Base-by-base conservation (phyloP, 2,797 vertebrate genomes). In the Psittacula derbiana region DNA sequence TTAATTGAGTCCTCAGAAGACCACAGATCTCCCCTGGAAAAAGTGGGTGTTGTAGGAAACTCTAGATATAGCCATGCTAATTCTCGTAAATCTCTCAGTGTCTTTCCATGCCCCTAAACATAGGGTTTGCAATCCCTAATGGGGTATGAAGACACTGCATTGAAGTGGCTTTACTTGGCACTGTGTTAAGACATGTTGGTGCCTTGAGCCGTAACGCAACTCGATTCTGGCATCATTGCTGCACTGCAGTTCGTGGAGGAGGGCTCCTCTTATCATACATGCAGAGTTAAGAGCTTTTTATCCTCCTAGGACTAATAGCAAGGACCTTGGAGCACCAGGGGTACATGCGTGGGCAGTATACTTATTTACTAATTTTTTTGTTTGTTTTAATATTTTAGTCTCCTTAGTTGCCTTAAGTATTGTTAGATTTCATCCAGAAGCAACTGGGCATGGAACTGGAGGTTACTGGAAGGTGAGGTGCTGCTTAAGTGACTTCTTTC, bases 141-240 rank as follows among this genome's bases (percentile, higher is more conserved):
- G 76, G 76, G 65, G 4, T 69, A 62, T 79, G 87, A 83, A 58
- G 61, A 38, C 70, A 71, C 43, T 2, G 6, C 66, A 43, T 50
- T 93, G 72, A 89, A 92, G 84, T 96, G 91, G 86, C 84, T 92
- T 91, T 70, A 30, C 53, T 90, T 94, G 92, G 74, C 72, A 36
- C 43, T 47, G 31, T 1, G 2, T 67, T 43, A 76, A 69, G 89
- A 89, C 43, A 27, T 86, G 80, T 69, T 93, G 74, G 61, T 88
- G 83, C 91, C 70, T 66, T 47, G 66, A 86, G 86, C 73, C 1
- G 3, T 69, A 85, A 44, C 47, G 19, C 33, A 53, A 8, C 75
- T 88, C 52, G 71, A 20, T 69, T 69, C 79, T 71, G 90, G 80
- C 66, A 52, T 38, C 0, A 0, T 30, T 2, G 1, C 64, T 74